These are phyloP conservation scores for Tonatia bakeri DNA, from an alignment of 2,113 vertebrate genomes.

Conservation along the genomic window DNA sequence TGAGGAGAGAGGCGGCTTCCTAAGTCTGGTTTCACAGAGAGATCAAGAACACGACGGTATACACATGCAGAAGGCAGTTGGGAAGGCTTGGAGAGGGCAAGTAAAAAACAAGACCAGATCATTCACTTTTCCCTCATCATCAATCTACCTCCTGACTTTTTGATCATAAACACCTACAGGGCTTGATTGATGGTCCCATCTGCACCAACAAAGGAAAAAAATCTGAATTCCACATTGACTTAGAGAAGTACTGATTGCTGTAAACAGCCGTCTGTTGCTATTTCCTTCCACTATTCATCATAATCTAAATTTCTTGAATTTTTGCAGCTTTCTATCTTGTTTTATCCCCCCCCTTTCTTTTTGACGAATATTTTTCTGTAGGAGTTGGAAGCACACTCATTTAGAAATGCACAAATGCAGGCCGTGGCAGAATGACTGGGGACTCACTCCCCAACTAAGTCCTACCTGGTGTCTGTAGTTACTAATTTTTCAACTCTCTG, in stretches of 20 bases:
- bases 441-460: not conserved
- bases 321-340: not conserved
- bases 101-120: not conserved
- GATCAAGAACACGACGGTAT: not conserved
- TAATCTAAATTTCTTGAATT: not conserved
- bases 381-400: not conserved
- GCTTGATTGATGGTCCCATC: not conserved
- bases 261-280: not conserved
- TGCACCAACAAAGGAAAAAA: not conserved
- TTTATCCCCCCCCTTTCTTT: not conserved
- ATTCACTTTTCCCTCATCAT: not conserved
- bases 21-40: slow-evolving; percentile 7
- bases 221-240: not conserved
- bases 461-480: not conserved
- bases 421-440: not conserved
- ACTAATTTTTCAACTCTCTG: not conserved
- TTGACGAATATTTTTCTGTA: not conserved
- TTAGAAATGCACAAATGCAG: not conserved
- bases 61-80: not conserved
- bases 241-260: not conserved
- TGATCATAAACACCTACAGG: not conserved
- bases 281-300: not conserved
- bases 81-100: not conserved
- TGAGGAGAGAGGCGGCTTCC: not conserved
- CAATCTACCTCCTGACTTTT: not conserved